Evolutionary conservation across 2,113 vertebrate species (phyloP), one percentile per base, ranked within the genome.

Genomic region (Chloebia gouldiae): DNA sequence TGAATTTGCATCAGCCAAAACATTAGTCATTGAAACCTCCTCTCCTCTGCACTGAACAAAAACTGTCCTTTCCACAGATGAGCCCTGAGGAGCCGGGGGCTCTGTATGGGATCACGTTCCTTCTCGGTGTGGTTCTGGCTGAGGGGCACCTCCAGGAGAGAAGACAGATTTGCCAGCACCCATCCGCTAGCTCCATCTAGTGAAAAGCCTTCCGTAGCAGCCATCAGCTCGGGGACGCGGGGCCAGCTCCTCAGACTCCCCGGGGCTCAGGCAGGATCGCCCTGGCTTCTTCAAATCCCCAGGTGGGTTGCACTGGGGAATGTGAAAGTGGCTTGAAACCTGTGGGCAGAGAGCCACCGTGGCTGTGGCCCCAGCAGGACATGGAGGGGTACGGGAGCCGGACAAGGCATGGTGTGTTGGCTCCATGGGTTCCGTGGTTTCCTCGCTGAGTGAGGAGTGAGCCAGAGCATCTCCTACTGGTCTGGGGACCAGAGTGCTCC

Each of bases 111-210:
- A 76, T 69, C 24, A 4, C 49, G 64, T 37, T 57, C 61, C 37
- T 27, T 91, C 87, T 89, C 73, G 37, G 33, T 15, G 64, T 31
- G 72, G 21, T 21, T 24, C 27, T 33, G 65, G 40, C 61, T n/a
- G 35, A 2, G 0, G 68, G 88, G 65, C 49, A 87, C 15, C 45
- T 84, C 49, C 80, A 65, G 72, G 28, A 82, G 25, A 31, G 30
- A 86, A 49, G 23, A 63, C 37, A 37, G 72, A 70, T 40, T 69
- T 92, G 44, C 61, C 77, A 79, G 94, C 81, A 79, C 79, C 70
- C 94, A 95, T 81, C 69, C 11, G 0, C 94, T 95, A 89, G 94
- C 93, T 95, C 94, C 96, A 97, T 85, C 95, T 96, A 95, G 94
- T 95, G 95, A 93, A 86, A 90, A 84, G 83, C 27, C 33, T 76